Conservation (phyloP, 2,797 vertebrate species). For the Alfaro cultratus region DNA sequence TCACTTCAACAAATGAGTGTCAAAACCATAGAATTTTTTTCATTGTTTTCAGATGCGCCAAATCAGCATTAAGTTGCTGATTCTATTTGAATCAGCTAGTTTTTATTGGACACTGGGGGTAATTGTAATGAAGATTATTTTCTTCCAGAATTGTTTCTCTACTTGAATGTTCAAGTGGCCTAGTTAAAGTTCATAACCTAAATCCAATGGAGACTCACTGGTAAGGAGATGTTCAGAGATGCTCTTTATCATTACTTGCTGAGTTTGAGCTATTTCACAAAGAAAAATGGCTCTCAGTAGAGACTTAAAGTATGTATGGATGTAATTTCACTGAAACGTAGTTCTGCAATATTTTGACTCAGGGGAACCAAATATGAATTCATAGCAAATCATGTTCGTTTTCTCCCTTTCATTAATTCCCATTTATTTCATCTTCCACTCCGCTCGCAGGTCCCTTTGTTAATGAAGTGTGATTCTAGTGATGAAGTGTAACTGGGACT, state of each 20-base stretch:
- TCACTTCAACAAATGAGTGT: background rate
- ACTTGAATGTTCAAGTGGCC: background rate
- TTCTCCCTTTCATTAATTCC: slow-evolving; percentile 8
- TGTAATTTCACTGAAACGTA: background rate
- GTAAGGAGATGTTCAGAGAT: background rate
- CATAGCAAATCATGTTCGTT: background rate
- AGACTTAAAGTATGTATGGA: background rate
- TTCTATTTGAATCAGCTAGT: background rate
- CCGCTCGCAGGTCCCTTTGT: slow-evolving; percentile 51
- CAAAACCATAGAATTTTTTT: background rate
- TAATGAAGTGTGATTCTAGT: slow-evolving; percentile 72
- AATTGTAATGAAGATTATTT: background rate
- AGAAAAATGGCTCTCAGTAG: background rate
- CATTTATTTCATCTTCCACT: slow-evolving; percentile 12
- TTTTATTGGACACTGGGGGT: background rate
- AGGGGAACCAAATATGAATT: background rate
- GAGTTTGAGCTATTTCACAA: background rate
- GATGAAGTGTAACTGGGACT: slow-evolving; percentile 72
- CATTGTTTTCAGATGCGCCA: background rate
- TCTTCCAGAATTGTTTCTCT: background rate
- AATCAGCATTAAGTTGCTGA: background rate
- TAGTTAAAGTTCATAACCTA: background rate
- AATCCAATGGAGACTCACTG: background rate
- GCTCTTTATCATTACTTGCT: background rate
- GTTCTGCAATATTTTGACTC: background rate